Base-by-base conservation (phyloP, 2,113 vertebrate genomes). In the Pachyramphus minor region DNA sequence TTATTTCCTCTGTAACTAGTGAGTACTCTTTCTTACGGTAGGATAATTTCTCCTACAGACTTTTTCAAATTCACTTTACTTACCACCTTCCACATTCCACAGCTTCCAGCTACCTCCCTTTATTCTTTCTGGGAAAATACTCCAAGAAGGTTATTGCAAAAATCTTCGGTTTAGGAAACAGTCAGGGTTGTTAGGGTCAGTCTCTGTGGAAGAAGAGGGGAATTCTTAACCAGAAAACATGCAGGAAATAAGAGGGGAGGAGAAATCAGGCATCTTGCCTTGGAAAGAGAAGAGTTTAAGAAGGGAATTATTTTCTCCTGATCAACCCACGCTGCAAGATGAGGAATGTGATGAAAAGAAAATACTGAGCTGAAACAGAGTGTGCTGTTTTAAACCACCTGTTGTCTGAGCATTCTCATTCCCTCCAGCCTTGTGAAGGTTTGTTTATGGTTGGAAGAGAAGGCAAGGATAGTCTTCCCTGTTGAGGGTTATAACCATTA, bases 121-220 rank as follows among this genome's bases (percentile, higher is more conserved):
- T 62, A 0, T 69, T 56, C 21, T 73, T 5, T 50, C 33, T 35
- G 42, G 30, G 28, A 5, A 89, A 91, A 45, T 56, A 66, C 20
- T 72, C 85, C 8, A 45, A 84, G 31, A 9, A 72, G 16, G 2
- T 50, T 67, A 55, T 35, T 56, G 21, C 27, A 87, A 64, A 91
- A 73, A 24, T 11, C 6, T n/a, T 27, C 11, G 21, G 11, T 3
- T 79, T 62, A 11, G 6, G 6, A 68, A 23, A 14, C 7, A 53
- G 20, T 3, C 0, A 1, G 24, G 5, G 4, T 13, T 56, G 8
- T 25, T 78, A 14, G 6, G 3, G 59, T 89, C n/a, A 58, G 20
- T 22, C 14, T 60, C 27, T 33, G 5, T 18, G 17, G 19, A 78
- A 20, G 18, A 41, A 59, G 33, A 75, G 6, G 3, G 11, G 11